A percentile compares a stretch with the other conserved stretches of the same genome.
These are phyloP conservation scores for Haliclona indistincta DNA, from an alignment of 37 sponge, comb jelly and placozoan genomes.

Conservation along the genomic window DNA sequence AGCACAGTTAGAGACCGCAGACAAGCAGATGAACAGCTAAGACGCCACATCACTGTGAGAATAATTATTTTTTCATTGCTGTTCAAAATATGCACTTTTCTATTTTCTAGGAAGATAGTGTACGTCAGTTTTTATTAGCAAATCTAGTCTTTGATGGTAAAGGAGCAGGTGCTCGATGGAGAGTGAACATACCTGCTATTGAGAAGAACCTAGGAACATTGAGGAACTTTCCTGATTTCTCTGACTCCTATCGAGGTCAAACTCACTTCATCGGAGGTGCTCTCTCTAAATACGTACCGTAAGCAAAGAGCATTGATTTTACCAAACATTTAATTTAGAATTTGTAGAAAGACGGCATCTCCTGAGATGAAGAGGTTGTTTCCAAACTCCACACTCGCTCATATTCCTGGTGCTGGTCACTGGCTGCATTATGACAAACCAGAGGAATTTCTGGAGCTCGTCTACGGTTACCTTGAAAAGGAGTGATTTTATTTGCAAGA, in stretches of 20 bases:
- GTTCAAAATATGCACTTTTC: no score
- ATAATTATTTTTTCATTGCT: not conserved
- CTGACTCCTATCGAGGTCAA: slow-evolving; percentile 24
- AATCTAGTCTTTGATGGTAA: slow-evolving; percentile 26
- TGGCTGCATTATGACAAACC: slow-evolving; percentile 75
- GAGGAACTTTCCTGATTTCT: slow-evolving; percentile 4
- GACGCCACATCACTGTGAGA: slow-evolving; percentile 49
- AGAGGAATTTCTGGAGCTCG: slow-evolving; percentile 24
- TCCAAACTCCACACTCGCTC: slow-evolving; percentile 36
- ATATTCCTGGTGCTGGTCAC: slow-evolving; percentile 74
- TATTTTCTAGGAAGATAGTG: slow-evolving; percentile 4
- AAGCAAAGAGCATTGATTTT: no score
- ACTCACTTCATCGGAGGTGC: slow-evolving; percentile 71
- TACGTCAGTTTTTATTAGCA: slow-evolving; percentile 68
- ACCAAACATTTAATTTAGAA: not conserved
- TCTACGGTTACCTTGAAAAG: no score
- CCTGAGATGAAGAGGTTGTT: slow-evolving; percentile 58
- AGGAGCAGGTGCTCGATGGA: slow-evolving; percentile 34
- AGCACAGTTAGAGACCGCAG: slow-evolving; percentile 26
- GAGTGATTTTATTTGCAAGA: no score
- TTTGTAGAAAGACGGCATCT: slow-evolving; percentile 18
- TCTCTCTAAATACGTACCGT: slow-evolving; percentile 67
- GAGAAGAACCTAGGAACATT: slow-evolving; percentile 14
- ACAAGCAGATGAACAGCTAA: slow-evolving; percentile 50
- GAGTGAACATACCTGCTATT: slow-evolving; percentile 56